These are phyloP conservation scores for Meteorus sp. DNA, from an alignment of 1,140 invertebrate species.

Conservation along the genomic window DNA sequence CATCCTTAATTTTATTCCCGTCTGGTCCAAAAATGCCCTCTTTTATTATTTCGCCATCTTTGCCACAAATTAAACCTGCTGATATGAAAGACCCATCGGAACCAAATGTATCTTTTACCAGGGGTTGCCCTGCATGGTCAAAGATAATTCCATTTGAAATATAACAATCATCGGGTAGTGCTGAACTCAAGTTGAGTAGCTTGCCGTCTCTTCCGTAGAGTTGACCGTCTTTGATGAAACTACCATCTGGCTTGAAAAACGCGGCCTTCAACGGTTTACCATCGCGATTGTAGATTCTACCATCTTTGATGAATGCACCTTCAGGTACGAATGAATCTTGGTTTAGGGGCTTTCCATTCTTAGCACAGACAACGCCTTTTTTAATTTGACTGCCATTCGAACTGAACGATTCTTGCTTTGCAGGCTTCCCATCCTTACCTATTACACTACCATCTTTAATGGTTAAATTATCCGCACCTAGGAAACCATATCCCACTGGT, in stretches of 20 bases:
- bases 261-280: slow-evolving; percentile 48
- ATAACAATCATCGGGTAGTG: slow-evolving; percentile 47
- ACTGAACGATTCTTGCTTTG: slow-evolving; percentile 49
- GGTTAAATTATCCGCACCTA: slow-evolving; percentile 42
- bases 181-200: slow-evolving; percentile 42
- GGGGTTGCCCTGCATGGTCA: slow-evolving; percentile 39
- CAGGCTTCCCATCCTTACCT: slow-evolving; percentile 49
- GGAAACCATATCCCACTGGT: slow-evolving; percentile 37
- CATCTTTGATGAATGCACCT: slow-evolving; percentile 48
- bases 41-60: slow-evolving; percentile 43
- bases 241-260: slow-evolving; percentile 52
- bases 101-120: slow-evolving; percentile 47
- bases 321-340: slow-evolving; percentile 52
- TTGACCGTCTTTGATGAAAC: slow-evolving; percentile 50
- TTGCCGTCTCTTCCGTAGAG: slow-evolving; percentile 50
- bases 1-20: slow-evolving; percentile 50
- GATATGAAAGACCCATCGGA: slow-evolving; percentile 53
- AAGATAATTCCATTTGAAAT: slow-evolving; percentile 51
- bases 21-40: slow-evolving; percentile 52
- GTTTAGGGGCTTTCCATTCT: slow-evolving; percentile 49
- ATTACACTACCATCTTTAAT: slow-evolving; percentile 49
- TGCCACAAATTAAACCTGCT: slow-evolving; percentile 45
- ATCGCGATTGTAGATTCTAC: slow-evolving; percentile 48
- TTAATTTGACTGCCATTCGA: slow-evolving; percentile 50
- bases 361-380: slow-evolving; percentile 45